Percentiles rank a stretch among this genome's conserved stretches.
Evolutionary conservation across 2,113 vertebrate genomes (phyloP).

Genomic region (Eclectus roratus): DNA sequence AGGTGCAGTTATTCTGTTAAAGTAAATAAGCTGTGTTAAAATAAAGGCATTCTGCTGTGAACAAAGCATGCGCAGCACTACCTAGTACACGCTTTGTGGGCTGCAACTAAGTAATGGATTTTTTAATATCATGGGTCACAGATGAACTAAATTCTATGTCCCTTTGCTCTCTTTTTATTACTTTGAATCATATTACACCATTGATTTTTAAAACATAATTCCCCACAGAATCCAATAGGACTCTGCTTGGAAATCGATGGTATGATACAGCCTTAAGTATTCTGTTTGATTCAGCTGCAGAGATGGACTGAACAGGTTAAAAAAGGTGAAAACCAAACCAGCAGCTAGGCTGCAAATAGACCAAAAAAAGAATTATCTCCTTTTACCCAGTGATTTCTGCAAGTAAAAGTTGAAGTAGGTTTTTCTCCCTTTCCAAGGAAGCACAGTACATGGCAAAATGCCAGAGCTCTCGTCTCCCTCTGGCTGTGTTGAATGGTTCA

Average conservation of each 20-base stretch:
- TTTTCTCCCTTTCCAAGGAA: background rate
- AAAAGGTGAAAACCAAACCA: background rate
- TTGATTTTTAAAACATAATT: slow-evolving; percentile 36
- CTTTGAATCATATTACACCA: slow-evolving; percentile 27
- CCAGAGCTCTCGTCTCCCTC: background rate
- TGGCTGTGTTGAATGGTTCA: background rate
- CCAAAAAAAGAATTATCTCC: background rate
- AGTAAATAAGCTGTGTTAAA: background rate
- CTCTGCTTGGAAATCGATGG: background rate
- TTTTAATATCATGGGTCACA: background rate
- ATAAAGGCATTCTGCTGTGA: background rate
- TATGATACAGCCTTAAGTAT: background rate
- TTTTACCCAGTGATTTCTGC: background rate
- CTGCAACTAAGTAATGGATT: background rate
- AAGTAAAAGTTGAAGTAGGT: background rate
- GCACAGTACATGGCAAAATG: background rate
- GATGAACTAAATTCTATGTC: background rate
- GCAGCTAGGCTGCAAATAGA: background rate
- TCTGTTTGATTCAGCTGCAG: background rate
- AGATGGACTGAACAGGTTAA: background rate
- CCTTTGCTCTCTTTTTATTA: slow-evolving; percentile 22
- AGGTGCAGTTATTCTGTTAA: background rate
- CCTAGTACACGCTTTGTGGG: too few species aligned
- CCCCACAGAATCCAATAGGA: background rate
- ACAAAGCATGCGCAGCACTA: accelerated